A percentile compares a stretch with the other conserved stretches of the same genome.
Evolutionary conservation across 2,113 vertebrate genomes (phyloP).

Genomic region (Jaculus jaculus): DNA sequence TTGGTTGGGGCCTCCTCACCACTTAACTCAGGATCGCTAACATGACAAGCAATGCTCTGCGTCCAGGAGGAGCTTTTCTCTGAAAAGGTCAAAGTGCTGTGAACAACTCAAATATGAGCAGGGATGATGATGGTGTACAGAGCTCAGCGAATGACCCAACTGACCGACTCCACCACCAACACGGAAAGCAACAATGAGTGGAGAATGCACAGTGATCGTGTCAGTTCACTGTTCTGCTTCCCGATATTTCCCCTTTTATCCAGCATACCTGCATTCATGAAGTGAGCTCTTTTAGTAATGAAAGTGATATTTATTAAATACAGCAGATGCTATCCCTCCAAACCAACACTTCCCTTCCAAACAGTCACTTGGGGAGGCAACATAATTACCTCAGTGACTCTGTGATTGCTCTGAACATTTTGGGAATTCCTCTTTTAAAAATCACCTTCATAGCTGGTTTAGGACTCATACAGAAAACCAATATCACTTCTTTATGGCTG

Average conservation of each 20-base stretch:
- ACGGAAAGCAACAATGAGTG: neutral
- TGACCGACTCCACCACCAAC: constrained; percentile 3
- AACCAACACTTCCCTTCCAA: constrained; percentile 41
- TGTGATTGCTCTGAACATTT: constrained; percentile 53
- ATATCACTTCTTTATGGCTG: neutral
- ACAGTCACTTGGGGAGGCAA: constrained; percentile 30
- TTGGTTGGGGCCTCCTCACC: neutral
- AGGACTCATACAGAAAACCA: constrained; percentile 51
- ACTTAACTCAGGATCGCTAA: neutral
- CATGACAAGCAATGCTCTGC: neutral
- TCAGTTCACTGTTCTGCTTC: neutral
- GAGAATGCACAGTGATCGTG: neutral
- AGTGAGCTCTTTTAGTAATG: constrained; percentile 28
- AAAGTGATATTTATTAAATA: constrained; percentile 70
- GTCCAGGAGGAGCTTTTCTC: neutral
- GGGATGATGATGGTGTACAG: neutral
- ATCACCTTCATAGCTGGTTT: constrained; percentile 52
- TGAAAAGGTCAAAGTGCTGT: constrained; percentile 23
- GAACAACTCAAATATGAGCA: constrained; percentile 9
- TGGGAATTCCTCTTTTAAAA: constrained; percentile 67
- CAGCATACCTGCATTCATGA: neutral
- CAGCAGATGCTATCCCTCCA: constrained; percentile 53
- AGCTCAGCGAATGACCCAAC: neutral
- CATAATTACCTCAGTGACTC: constrained; percentile 48
- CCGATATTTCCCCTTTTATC: neutral